Evolutionary conservation across 2,113 vertebrate genomes (phyloP), one percentile per base, ranked within the genome.

Genomic region (Eonycteris spelaea): DNA sequence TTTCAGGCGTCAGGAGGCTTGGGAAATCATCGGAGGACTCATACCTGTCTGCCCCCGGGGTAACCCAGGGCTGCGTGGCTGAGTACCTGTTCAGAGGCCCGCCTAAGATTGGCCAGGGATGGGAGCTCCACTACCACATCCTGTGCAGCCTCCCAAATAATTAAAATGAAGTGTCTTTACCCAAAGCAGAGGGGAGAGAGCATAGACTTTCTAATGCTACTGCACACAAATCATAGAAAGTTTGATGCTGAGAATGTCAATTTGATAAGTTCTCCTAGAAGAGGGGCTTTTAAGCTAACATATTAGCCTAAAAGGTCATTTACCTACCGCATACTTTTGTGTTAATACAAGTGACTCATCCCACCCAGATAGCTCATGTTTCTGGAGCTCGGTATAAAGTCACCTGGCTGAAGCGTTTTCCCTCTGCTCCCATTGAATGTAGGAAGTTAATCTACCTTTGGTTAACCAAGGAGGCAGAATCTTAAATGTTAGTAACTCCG

Each of bases 371-470:
- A 80, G 70, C 65, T 35, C 33, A 26, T 59, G 90, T 89, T 77
- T 67, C 92, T 55, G 40, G 84, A 33, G 30, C 55, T 40, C 10
- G 5, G 30, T 0, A 22, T 35, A 75, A 30, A 55, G 15, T 19
- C 33, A 1, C 30, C 14, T 1, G 7, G 24, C 89, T 19, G 18
- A n/a, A 24, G 74, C 26, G 6, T 28, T 21, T 33, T 15, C 94
- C 86, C 91, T 70, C 93, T 70, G 90, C 89, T 96, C 73, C 88
- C 79, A 3, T 63, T 38, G 82, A 84, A 84, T 43, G 94, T 61
- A 97, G 91, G 90, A 71, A 93, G 40, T 61, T 91, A 91, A 83
- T 85, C 95, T 88, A 40, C 38, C 74, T 96, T 86, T 16, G 35
- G 74, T 51, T 74, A 85, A 80, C 63, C 95, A 87, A 70, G 91